phyloP scores from a whole-genome alignment of 2,888 invertebrate species.

The Hemithea aestivaria region DNA sequence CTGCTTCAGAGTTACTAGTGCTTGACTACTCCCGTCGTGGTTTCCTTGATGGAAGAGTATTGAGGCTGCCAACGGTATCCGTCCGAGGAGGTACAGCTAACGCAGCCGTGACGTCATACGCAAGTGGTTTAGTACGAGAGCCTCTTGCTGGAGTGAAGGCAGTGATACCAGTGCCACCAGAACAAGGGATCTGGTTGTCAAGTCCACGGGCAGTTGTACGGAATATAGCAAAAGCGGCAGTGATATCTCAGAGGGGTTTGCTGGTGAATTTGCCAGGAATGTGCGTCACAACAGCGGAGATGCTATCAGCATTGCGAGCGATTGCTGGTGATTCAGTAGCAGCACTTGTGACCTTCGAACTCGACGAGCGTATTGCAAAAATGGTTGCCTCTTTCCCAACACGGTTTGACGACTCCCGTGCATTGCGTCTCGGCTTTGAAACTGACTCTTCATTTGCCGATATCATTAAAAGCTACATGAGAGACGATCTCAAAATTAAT shows the following conservation, averaged over 20 bases:
- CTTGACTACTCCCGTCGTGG: constrained; percentile 63
- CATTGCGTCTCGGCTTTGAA: constrained; percentile 51
- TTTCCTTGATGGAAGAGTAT: constrained; percentile 50
- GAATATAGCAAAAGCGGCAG: constrained; percentile 47
- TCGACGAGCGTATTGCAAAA: constrained; percentile 41
- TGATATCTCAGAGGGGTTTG: constrained; percentile 42
- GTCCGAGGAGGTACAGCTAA: constrained; percentile 61
- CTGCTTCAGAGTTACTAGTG: constrained; percentile 59
- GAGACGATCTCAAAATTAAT: constrained; percentile 20
- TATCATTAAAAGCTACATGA: constrained; percentile 48
- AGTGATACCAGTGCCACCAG: constrained; percentile 47
- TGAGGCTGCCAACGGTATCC: constrained; percentile 62
- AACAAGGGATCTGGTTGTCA: constrained; percentile 52
- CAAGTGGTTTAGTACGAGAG: constrained; percentile 62
- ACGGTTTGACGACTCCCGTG: constrained; percentile 50
- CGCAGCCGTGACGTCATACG: constrained; percentile 64
- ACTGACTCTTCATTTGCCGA: constrained; percentile 50
- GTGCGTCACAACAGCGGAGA: constrained; percentile 45
- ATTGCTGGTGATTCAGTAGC: constrained; percentile 49
- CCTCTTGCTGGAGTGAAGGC: constrained; percentile 48
- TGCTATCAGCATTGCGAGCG: constrained; percentile 46
- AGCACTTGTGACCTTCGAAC: constrained; percentile 42
- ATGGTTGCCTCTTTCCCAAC: constrained; percentile 53
- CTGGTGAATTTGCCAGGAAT: constrained; percentile 57
- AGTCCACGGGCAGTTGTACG: constrained; percentile 51